A percentile compares a stretch with the other conserved stretches of the same genome.
These are phyloP conservation scores for Trochalopteron elliotii DNA, from an alignment of 2,113 vertebrate genomes.

Conservation along the genomic window DNA sequence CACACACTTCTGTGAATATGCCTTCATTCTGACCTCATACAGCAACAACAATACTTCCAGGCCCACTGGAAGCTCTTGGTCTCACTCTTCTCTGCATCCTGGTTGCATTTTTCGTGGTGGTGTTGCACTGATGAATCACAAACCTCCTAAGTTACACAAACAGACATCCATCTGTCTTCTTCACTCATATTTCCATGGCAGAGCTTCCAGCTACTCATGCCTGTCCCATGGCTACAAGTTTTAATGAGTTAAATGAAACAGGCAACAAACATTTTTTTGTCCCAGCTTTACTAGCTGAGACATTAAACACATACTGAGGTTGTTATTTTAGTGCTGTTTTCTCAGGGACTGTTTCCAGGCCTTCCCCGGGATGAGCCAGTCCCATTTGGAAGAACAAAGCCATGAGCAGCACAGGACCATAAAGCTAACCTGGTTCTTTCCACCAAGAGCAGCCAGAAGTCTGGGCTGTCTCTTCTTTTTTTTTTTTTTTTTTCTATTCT, in stretches of 20 bases:
- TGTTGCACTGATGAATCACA: rapidly evolving
- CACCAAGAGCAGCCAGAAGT: not conserved
- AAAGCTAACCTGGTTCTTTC: not conserved
- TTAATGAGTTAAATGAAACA: not conserved
- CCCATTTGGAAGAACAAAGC: not conserved
- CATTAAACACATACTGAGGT: not conserved
- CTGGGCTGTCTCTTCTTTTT: not conserved
- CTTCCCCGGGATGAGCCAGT: not conserved
- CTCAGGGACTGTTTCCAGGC: not conserved
- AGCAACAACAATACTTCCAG: not conserved
- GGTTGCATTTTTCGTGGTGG: not conserved
- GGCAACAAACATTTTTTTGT: not conserved
- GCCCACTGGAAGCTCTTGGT: not conserved
- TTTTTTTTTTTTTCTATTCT: not conserved
- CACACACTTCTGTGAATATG: rapidly evolving
- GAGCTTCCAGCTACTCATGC: not conserved
- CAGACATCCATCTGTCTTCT: not conserved
- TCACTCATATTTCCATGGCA: not conserved
- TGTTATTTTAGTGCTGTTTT: not conserved
- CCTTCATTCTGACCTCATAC: not conserved
- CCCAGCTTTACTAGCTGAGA: not conserved
- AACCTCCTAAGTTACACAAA: not conserved
- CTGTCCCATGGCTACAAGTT: not conserved
- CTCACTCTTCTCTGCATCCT: not conserved
- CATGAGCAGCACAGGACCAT: not conserved